Evolutionary conservation across 2,888 invertebrate genomes (phyloP).

Genomic region (Leptinotarsa haldemani): DNA sequence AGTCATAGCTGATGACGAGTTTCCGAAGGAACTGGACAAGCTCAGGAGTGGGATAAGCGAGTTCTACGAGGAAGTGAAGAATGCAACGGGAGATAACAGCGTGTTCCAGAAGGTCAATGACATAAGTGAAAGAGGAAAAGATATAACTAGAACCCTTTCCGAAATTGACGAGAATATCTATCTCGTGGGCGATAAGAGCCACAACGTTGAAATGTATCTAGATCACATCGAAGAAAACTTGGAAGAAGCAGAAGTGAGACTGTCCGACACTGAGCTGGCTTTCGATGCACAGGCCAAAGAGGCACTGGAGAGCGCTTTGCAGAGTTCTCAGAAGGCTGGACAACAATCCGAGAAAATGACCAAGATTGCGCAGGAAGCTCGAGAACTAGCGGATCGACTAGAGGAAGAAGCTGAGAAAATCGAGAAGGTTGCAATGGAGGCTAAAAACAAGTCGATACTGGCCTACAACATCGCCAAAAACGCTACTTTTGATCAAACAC

Average conservation of each 20-base stretch:
- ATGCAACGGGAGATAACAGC: conserved; percentile 66
- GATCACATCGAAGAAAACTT: conserved; percentile 45
- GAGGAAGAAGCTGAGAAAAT: conserved; percentile 84
- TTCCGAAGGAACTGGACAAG: conserved; percentile 83
- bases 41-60: conserved; percentile 83
- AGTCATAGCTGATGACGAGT: conserved; percentile 90
- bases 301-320: conserved; percentile 83
- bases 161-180: conserved; percentile 66
- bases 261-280: conserved; percentile 65
- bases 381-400: conserved; percentile 82
- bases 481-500: conserved; percentile 58
- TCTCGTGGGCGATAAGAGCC: conserved; percentile 53
- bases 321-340: conserved; percentile 85
- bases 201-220: conserved; percentile 36
- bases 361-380: conserved; percentile 88
- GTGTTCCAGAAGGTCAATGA: conserved; percentile 72
- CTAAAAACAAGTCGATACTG: conserved; percentile 83
- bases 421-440: conserved; percentile 80
- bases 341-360: conserved; percentile 94
- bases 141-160: conserved; percentile 71
- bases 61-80: conserved; percentile 80
- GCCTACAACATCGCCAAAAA: conserved; percentile 86
- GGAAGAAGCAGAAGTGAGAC: conserved; percentile 65
- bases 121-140: conserved; percentile 75
- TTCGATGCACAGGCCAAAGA: conserved; percentile 86